A percentile compares a stretch with the other conserved stretches of the same genome.
phyloP scores from a whole-genome alignment of 2,113 vertebrate genomes.

The Amphiprion ocellaris region DNA sequence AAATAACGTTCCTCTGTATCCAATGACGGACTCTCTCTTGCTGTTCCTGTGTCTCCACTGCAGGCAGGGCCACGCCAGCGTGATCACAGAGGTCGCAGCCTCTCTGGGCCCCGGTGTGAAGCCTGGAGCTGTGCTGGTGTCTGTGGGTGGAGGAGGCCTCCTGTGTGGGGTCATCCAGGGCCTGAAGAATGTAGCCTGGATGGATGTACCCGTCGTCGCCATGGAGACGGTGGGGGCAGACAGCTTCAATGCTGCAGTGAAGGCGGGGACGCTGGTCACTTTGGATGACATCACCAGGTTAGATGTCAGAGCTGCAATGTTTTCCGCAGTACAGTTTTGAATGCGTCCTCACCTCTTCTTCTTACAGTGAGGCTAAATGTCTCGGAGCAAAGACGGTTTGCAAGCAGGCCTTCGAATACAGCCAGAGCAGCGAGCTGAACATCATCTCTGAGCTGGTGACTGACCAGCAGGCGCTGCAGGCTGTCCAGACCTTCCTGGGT shows the following conservation, averaged over 20 bases:
- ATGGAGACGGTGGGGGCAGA: constrained; percentile 87
- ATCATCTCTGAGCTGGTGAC: constrained; percentile 85
- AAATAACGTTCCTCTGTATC: too few species aligned
- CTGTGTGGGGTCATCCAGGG: constrained; percentile 86
- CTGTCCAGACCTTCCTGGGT: constrained; percentile 86
- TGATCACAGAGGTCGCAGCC: constrained; percentile 81
- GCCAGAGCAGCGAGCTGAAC: constrained; percentile 59
- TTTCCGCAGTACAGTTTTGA: accelerated
- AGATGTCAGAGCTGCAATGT: background rate
- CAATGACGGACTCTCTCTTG: accelerated
- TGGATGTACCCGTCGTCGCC: constrained; percentile 81
- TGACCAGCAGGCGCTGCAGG: constrained; percentile 83
- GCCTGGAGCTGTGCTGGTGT: constrained; percentile 84
- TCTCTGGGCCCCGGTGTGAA: constrained; percentile 65
- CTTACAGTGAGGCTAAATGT: constrained; percentile 79
- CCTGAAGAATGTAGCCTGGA: constrained; percentile 83
- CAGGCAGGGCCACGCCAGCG: constrained; percentile 84
- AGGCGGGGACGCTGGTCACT: constrained; percentile 80
- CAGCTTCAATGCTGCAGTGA: constrained; percentile 83
- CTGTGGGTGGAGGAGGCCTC: constrained; percentile 87
- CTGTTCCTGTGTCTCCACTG: background rate
- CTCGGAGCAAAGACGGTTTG: constrained; percentile 85
- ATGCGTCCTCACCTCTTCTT: accelerated
- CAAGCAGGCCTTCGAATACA: constrained; percentile 79
- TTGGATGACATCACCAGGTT: constrained; percentile 87